Conservation (phyloP, 2,797 vertebrate genomes). For the Poecilia wingei region DNA sequence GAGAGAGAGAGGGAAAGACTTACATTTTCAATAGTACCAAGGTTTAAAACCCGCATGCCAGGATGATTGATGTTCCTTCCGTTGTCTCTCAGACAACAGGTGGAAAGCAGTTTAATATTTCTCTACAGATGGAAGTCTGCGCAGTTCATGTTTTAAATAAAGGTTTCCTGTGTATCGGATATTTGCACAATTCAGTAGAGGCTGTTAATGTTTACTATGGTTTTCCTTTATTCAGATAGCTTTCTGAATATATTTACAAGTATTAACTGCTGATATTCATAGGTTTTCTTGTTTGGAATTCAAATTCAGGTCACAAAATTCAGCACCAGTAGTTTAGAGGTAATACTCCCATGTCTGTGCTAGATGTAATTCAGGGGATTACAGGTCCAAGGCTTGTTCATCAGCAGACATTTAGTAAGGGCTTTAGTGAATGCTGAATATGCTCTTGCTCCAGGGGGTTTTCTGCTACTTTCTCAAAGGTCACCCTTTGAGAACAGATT, state of each 20-base stretch:
- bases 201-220: constrained; percentile 28
- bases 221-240: constrained; percentile 4
- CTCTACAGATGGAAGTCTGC: constrained; percentile 29
- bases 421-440: constrained; percentile 61
- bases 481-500: constrained; percentile 68
- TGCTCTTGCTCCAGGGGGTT: constrained; percentile 63
- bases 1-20: background rate
- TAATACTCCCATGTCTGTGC: background rate
- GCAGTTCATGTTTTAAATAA: constrained; percentile 34
- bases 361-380: constrained; percentile 10
- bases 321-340: constrained; percentile 2
- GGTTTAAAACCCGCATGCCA: constrained; percentile 16
- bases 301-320: constrained; percentile 4
- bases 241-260: constrained; percentile 4
- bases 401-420: constrained; percentile 48
- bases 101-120: constrained; percentile 43
- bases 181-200: constrained; percentile 39
- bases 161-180: constrained; percentile 44
- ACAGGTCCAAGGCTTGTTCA: constrained; percentile 53
- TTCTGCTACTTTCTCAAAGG: constrained; percentile 61
- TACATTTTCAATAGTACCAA: constrained; percentile 44
- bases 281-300: background rate
- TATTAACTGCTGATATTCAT: background rate
- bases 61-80: constrained; percentile 49
- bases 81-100: constrained; percentile 44